A percentile compares a stretch with the other conserved stretches of the same genome.
Evolutionary conservation across 2,888 invertebrate genomes (phyloP).

Genomic region (Eupithecia pulchellata): DNA sequence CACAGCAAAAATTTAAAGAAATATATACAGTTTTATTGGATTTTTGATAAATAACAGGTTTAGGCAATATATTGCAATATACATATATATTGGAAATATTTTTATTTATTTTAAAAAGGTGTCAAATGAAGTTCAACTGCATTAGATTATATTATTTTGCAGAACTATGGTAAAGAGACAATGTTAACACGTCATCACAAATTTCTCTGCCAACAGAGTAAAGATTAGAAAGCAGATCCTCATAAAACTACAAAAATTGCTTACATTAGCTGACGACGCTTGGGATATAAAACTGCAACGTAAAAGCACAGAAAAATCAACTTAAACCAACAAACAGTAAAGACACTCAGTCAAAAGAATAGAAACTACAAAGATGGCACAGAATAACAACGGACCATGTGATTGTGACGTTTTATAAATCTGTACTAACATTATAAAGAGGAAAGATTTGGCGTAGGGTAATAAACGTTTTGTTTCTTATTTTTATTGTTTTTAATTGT

Average conservation of each 20-base stretch:
- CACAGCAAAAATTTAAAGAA: no score
- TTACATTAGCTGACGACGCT: conserved; percentile 43
- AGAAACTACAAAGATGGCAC: neutral
- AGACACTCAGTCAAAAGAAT: neutral
- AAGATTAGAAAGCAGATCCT: conserved; percentile 41
- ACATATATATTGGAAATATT: no score
- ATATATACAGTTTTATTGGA: no score
- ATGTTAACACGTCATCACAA: conserved; percentile 10
- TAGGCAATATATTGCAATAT: no score
- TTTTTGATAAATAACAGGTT: no score
- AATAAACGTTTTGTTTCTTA: no score
- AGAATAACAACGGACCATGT: neutral
- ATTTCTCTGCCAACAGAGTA: conserved; percentile 19
- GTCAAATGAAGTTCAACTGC: no score
- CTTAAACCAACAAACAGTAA: neutral
- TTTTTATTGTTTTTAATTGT: no score
- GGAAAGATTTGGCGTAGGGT: no score
- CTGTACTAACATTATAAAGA: no score
- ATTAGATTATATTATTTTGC: neutral
- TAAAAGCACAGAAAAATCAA: conserved; percentile 26
- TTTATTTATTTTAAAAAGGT: no score
- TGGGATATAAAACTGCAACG: conserved; percentile 42
- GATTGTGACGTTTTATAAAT: neutral
- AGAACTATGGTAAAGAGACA: neutral
- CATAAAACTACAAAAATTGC: conserved; percentile 47